These are phyloP conservation scores for Drosophila eohydei DNA, from an alignment of 2,888 invertebrate species.

Conservation along the genomic window DNA sequence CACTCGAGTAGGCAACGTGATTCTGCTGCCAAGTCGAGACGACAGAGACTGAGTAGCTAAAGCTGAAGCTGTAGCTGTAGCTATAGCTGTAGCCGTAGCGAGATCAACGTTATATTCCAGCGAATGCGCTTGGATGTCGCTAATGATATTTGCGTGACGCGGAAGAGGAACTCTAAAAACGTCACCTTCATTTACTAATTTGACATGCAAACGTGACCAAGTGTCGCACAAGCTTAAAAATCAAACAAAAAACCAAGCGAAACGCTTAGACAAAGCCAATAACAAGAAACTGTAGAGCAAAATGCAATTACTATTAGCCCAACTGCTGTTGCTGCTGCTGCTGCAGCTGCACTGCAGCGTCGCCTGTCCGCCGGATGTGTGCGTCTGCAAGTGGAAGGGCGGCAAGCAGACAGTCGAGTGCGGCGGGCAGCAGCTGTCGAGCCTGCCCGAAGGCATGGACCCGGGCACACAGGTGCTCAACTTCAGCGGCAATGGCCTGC, in stretches of 20 bases:
- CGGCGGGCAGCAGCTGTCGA: constrained; percentile 90
- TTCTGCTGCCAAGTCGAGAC: constrained; percentile 20
- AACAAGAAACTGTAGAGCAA: constrained; percentile 9
- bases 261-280: constrained; percentile 6
- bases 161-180: constrained; percentile 47
- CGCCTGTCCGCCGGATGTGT: constrained; percentile 90
- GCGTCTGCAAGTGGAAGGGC: constrained; percentile 96
- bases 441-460: constrained; percentile 92
- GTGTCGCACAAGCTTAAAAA: constrained; percentile 32
- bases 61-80: not conserved
- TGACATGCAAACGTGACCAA: constrained; percentile 78
- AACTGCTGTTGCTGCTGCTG: constrained; percentile 6
- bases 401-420: constrained; percentile 97
- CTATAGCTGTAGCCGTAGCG: not conserved
- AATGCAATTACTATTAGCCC: constrained; percentile 21
- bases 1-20: constrained; percentile 59
- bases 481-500: constrained; percentile 92
- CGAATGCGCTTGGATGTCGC: constrained; percentile 48
- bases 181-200: constrained; percentile 62
- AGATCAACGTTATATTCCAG: constrained; percentile 47
- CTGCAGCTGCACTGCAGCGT: constrained; percentile 27
- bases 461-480: constrained; percentile 94
- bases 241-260: not conserved
- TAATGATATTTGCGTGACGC: constrained; percentile 57
- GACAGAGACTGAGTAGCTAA: constrained; percentile 7